A percentile compares a stretch with the other conserved stretches of the same genome.
These are phyloP conservation scores for Ptychadena robeensis DNA, from an alignment of 2,797 vertebrate genomes.

Conservation along the genomic window DNA sequence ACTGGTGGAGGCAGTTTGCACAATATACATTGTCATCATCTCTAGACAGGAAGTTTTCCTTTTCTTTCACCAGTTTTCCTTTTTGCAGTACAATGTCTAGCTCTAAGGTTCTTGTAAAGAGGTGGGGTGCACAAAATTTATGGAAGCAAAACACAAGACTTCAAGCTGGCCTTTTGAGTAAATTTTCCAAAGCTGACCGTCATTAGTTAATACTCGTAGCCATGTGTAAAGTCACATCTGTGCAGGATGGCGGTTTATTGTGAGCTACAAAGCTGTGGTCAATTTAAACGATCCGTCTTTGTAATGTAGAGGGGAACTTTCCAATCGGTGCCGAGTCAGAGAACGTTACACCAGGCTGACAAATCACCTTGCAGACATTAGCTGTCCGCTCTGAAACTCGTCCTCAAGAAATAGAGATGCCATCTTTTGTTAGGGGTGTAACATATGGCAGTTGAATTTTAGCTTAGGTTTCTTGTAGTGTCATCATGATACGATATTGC, in stretches of 20 bases:
- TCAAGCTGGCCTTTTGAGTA: conserved; percentile 5
- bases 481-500: conserved; percentile 55
- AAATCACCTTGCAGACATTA: conserved; percentile 45
- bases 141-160: conserved; percentile 13
- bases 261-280: conserved; percentile 15
- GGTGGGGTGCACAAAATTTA: neutral
- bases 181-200: conserved; percentile 22
- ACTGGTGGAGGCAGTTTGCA: conserved; percentile 6
- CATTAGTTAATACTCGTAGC: conserved; percentile 38
- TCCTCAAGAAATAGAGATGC: conserved; percentile 47
- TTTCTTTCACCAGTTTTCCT: conserved; percentile 11
- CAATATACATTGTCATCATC: conserved; percentile 30
- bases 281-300: conserved; percentile 35
- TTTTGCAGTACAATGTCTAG: conserved; percentile 20
- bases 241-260: conserved; percentile 24
- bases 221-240: conserved; percentile 40
- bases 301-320: conserved; percentile 30
- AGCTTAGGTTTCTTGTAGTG: conserved; percentile 45
- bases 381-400: conserved; percentile 29
- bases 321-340: conserved; percentile 28
- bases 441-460: conserved; percentile 57
- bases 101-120: neutral
- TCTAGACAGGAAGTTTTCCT: conserved; percentile 35
- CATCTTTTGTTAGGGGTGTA: conserved; percentile 48
- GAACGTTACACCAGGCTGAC: conserved; percentile 46